Conservation (phyloP, 1,140 invertebrate genomes). For the Procambarus clarkii region DNA sequence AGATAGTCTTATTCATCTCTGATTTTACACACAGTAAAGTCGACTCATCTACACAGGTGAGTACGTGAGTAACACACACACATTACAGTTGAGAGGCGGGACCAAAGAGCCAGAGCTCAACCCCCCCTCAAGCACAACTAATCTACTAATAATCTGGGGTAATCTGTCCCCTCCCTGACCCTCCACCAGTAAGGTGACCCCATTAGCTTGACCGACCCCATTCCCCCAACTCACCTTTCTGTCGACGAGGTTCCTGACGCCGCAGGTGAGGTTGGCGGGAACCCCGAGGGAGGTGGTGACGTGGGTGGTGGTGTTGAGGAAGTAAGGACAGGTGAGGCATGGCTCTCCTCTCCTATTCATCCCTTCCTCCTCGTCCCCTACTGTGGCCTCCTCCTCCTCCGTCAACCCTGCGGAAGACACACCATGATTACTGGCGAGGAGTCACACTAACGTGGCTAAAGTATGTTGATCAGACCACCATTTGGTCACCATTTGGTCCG, state of each 20-base stretch:
- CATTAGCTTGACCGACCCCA: neutral
- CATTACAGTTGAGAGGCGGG: too few species aligned
- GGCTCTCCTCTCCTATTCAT: neutral
- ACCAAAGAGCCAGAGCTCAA: too few species aligned
- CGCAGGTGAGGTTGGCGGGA: conserved; percentile 48
- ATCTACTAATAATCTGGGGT: too few species aligned
- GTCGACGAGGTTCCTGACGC: conserved; percentile 48
- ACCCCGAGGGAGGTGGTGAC: conserved; percentile 37
- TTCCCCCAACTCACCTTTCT: conserved; percentile 25
- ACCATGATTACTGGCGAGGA: neutral
- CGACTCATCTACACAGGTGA: too few species aligned
- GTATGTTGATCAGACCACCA: neutral
- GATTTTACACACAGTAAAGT: too few species aligned
- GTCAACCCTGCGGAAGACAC: neutral
- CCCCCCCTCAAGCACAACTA: too few species aligned
- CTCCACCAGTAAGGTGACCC: too few species aligned
- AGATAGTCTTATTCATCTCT: too few species aligned
- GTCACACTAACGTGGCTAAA: neutral
- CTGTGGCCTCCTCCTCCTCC: neutral
- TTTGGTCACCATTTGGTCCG: neutral
- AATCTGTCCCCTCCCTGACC: too few species aligned
- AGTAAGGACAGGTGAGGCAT: conserved; percentile 53
- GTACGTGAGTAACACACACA: too few species aligned
- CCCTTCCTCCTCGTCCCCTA: neutral
- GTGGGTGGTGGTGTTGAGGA: conserved; percentile 33